Evolutionary conservation across 2,113 vertebrate genomes (phyloP), one percentile per base, ranked within the genome.

Genomic region (Crotalus horridus): DNA sequence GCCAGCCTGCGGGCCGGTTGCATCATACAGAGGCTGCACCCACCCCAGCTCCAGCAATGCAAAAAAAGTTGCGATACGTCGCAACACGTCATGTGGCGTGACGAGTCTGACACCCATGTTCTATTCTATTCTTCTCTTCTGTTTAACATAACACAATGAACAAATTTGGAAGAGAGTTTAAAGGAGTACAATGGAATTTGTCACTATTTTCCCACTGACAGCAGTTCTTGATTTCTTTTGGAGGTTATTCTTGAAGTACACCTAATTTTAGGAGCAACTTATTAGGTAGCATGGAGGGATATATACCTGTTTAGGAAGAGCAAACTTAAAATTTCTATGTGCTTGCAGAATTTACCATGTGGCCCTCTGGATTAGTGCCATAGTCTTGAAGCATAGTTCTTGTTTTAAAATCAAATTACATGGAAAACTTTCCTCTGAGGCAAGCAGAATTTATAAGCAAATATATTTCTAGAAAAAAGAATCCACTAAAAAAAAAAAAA

Each of bases 391-490:
- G 92, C 93, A 90, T 29, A 6, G 51, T 88, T 93, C 94, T 64
- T 91, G 88, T 87, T 89, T 6, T 92, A 94, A 85, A 95, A 96
- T 93, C 94, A 95, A 33, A 89, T 91, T 86, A 92, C 93, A 94
- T 93, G 94, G 93, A 95, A 91, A 92, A 96, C 58, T 59, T 95
- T 91, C 69, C 46, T 61, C 91, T 93, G 88, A 96, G 96, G 93
- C 92, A 95, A 96, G 92, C 69, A 91, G 91, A 56, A 3, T 54
- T 89, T 87, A 95, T 90, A 92, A 92, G 87, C 87, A 90, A 51
- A 95, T 56, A 87, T 91, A 87, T 85, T 93, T 69, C 69, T 56
- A 61, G 0, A 88, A 81, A 3, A 92, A 56, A 89, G 21, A 90
- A 92, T 93, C 48, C 85, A 81, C 21, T 51, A 5, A 55, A 55